Evolutionary conservation across 2,113 vertebrate genomes (phyloP).

Genomic region (Chaetura pelagica): DNA sequence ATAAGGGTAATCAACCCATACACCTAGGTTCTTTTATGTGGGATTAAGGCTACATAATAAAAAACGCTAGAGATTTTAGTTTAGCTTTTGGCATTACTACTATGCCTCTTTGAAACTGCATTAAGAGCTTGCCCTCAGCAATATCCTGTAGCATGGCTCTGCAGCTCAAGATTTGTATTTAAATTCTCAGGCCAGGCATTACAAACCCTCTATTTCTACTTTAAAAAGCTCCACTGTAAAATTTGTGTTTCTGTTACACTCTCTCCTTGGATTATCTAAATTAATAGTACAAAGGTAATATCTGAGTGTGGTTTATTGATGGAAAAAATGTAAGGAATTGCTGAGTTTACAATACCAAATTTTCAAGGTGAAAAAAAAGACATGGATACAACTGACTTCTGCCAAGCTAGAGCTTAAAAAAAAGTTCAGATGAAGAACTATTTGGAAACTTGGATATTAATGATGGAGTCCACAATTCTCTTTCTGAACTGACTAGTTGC

Average conservation of each 20-base stretch:
- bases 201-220: not conserved
- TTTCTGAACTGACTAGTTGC: not conserved
- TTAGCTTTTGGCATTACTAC: not conserved
- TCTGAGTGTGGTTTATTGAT: not conserved
- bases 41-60: not conserved
- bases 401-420: not conserved
- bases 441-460: not conserved
- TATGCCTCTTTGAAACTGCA: not conserved
- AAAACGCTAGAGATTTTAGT: not conserved
- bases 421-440: not conserved
- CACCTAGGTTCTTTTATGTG: not conserved
- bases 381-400: not conserved
- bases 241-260: not conserved
- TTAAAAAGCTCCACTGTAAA: not conserved
- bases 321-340: not conserved
- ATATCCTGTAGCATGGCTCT: not conserved
- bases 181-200: not conserved
- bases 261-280: not conserved
- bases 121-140: not conserved
- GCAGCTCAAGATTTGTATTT: not conserved
- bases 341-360: not conserved
- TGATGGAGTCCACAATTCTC: not conserved
- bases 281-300: not conserved
- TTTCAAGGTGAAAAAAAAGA: not conserved
- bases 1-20: not conserved